Evolutionary conservation across 2,888 invertebrate species (phyloP).

Genomic region (Smittia sp.): DNA sequence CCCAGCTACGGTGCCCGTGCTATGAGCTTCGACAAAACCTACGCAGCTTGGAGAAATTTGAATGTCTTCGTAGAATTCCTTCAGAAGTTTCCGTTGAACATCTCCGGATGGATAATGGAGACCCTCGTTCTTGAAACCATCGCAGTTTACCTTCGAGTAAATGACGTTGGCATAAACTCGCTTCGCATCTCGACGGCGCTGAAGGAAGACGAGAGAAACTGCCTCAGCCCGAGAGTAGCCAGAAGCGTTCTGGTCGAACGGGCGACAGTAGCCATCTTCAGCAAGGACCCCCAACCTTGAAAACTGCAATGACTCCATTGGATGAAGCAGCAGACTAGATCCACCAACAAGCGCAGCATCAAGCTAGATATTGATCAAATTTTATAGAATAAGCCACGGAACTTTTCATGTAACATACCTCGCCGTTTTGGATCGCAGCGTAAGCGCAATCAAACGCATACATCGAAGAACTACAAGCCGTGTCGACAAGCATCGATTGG

Average conservation of each 20-base stretch:
- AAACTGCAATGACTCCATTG: slow-evolving; percentile 72
- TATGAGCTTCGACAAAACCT: slow-evolving; percentile 60
- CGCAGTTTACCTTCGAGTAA: slow-evolving; percentile 58
- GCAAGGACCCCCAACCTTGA: slow-evolving; percentile 28
- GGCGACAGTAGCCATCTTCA: slow-evolving; percentile 33
- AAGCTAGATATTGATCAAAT: slow-evolving; percentile 69
- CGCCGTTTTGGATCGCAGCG: slow-evolving; percentile 65
- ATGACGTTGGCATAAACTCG: slow-evolving; percentile 57
- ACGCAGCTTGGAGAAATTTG: slow-evolving; percentile 56
- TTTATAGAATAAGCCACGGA: slow-evolving; percentile 53
- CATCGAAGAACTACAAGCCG: slow-evolving; percentile 83
- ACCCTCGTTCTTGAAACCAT: slow-evolving; percentile 54
- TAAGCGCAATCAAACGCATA: slow-evolving; percentile 76
- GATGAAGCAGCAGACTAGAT: slow-evolving; percentile 74
- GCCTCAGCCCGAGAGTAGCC: slow-evolving; percentile 56
- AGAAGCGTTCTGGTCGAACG: slow-evolving; percentile 45
- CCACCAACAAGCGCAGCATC: slow-evolving; percentile 82
- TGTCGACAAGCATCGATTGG: slow-evolving; percentile 81
- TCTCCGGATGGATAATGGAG: slow-evolving; percentile 47
- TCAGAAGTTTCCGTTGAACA: slow-evolving; percentile 49
- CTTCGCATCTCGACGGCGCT: slow-evolving; percentile 53
- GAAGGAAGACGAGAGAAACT: slow-evolving; percentile 52
- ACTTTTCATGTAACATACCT: slow-evolving; percentile 45
- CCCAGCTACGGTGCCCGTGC: slow-evolving; percentile 59
- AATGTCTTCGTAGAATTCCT: slow-evolving; percentile 56